phyloP scores from a whole-genome alignment of 2,888 invertebrate genomes.

The Cephonodes hylas region DNA sequence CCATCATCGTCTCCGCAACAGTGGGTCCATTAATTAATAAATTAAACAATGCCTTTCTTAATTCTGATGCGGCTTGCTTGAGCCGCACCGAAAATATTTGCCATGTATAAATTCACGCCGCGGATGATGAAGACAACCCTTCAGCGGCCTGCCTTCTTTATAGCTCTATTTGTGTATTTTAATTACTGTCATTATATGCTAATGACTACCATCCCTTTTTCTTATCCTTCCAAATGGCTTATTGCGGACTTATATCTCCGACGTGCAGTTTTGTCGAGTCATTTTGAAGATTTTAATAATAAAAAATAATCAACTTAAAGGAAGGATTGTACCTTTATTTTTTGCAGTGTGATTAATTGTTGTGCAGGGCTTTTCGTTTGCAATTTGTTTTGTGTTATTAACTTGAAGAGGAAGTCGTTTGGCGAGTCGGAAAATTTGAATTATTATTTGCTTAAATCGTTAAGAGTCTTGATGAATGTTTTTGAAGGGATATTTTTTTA shows the following conservation, averaged over 20 bases:
- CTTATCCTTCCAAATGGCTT: conserved; percentile 81
- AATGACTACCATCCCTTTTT: conserved; percentile 82
- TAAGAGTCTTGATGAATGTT: conserved; percentile 14
- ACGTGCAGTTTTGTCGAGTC: conserved; percentile 63
- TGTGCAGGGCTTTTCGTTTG: conserved; percentile 56
- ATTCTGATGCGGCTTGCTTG: conserved; percentile 57
- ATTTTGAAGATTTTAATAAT: conserved; percentile 77
- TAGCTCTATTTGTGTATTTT: conserved; percentile 87
- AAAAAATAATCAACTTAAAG: conserved; percentile 55
- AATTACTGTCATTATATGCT: conserved; percentile 86
- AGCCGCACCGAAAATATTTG: conserved; percentile 78
- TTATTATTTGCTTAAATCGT: conserved; percentile 36
- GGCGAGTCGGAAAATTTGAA: conserved; percentile 55
- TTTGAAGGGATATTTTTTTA: conserved; percentile 16
- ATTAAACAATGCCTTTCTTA: conserved; percentile 77
- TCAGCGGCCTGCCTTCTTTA: conserved; percentile 79
- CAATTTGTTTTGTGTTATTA: conserved; percentile 77
- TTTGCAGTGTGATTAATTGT: conserved; percentile 75
- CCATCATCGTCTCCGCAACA: conserved; percentile 60
- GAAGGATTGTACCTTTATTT: conserved; percentile 62
- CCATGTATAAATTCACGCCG: conserved; percentile 76
- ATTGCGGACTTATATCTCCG: conserved; percentile 77
- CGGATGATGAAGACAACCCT: conserved; percentile 79
- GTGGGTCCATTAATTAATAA: conserved; percentile 78
- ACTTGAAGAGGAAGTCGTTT: conserved; percentile 74